These are phyloP conservation scores for Mythimna lalbum DNA, from an alignment of 2,888 invertebrate genomes.

Conservation along the genomic window DNA sequence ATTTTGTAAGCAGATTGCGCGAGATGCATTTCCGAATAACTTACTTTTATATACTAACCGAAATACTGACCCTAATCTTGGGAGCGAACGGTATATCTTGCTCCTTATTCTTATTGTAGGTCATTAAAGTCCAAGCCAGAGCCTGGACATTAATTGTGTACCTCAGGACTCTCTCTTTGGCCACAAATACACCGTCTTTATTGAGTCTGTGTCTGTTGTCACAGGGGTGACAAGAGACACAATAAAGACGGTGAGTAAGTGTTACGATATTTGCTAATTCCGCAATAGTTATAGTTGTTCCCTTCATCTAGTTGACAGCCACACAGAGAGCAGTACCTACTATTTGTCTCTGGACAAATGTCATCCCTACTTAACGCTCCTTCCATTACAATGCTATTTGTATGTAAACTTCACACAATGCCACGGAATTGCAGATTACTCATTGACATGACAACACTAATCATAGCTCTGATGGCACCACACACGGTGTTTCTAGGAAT, in stretches of 20 bases:
- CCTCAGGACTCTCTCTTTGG: too few relatives aligned
- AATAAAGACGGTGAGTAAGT: too few relatives aligned
- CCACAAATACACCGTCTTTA: too few relatives aligned
- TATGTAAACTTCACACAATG: conserved; percentile 4
- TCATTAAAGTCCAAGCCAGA: too few relatives aligned
- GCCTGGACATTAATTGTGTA: background rate
- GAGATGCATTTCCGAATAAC: conserved; percentile 24
- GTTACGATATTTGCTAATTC: background rate
- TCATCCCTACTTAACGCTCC: background rate
- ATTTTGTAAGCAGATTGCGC: conserved; percentile 6
- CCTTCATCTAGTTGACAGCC: background rate
- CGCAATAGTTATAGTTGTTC: background rate
- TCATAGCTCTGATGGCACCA: conserved; percentile 26
- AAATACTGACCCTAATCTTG: conserved; percentile 11
- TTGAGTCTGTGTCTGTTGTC: background rate
- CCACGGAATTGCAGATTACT: conserved; percentile 25
- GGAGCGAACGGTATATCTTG: background rate
- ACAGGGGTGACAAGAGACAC: too few relatives aligned
- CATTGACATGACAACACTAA: conserved; percentile 34
- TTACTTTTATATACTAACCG: conserved; percentile 7
- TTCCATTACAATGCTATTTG: background rate
- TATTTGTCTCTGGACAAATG: background rate
- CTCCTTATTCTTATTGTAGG: background rate
- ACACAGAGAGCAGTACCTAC: background rate
- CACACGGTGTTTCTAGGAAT: conserved; percentile 24